Base-by-base conservation (phyloP, 2,797 vertebrate species). In the Melanotaenia maccullochi region DNA sequence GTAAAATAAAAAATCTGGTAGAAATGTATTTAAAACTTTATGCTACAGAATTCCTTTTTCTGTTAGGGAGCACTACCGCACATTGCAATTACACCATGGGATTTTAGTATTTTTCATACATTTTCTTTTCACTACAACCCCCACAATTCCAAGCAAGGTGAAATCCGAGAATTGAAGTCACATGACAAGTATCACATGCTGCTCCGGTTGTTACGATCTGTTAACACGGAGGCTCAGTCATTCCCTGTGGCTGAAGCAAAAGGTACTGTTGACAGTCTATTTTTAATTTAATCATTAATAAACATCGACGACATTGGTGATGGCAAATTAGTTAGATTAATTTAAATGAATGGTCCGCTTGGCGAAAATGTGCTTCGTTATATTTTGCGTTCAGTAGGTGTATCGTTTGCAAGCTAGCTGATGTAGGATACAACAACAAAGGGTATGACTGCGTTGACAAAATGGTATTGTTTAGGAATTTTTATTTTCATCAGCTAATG, bases 41-140 rank as follows among this genome's bases (percentile, higher is more conserved):
- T 18, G 2, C 7, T 47, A 4, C 20, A 47, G 44, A 8, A 9
- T 47, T 47, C 9, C 5, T 9, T 47, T 9, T n/a, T n/a, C 2
- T 47, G 20, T 47, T n/a, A 2, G 7, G 18, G 44, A n/a, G 20
- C 20, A 8, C 18, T 20, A 44, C 18, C 18, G 38, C 13, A 38
- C 3, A 13, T 18, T 18, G 14, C 40, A 16, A 18, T 5, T 18
- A 16, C 5, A 5, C 40, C 5, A 1, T 42, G 5, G 5, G 4
- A 5, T 42, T 16, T 18, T 18, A 16, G 40, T 20, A 20, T 18
- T 42, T 42, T 18, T 42, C 9, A 42, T 20, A 7, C 20, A 9
- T 47, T n/a, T 13, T 38, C 4, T 36, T 12, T 38, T 22, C 57
- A 90, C 81, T 86, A 81, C 84, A 84, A 22, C 76, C 68, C 81